A percentile compares a stretch with the other conserved stretches of the same genome.
phyloP scores from a whole-genome alignment of 2,797 vertebrate species.

The Huso huso region DNA sequence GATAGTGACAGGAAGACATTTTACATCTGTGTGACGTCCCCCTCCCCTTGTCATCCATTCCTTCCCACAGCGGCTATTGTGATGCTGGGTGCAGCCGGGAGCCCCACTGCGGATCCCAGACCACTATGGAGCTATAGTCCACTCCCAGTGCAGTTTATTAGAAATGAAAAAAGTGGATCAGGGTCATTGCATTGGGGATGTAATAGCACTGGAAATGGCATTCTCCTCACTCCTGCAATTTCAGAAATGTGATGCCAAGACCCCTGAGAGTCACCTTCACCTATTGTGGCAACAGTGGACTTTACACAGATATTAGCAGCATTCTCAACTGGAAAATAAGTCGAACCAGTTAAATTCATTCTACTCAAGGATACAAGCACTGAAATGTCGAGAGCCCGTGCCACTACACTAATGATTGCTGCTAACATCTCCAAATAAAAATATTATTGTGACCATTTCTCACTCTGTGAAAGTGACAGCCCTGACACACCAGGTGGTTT shows the following conservation, averaged over 20 bases:
- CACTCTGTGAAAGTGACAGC: no score
- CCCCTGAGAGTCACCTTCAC: conserved; percentile 16
- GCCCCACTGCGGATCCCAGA: conserved; percentile 43
- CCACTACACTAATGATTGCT: no score
- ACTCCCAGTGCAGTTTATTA: no score
- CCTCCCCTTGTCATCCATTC: conserved; percentile 64
- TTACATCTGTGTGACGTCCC: conserved; percentile 78
- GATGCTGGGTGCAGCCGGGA: conserved; percentile 51
- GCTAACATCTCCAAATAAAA: no score
- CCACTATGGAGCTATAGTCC: conserved; percentile 31
- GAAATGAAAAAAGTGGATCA: conserved; percentile 18
- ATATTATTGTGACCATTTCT: no score
- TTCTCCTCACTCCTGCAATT: conserved; percentile 35
- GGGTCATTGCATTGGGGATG: conserved; percentile 39
- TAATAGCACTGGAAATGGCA: conserved; percentile 24
- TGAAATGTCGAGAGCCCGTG: no score
- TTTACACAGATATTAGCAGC: no score
- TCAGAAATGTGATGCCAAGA: conserved; percentile 41
- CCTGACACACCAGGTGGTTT: no score
- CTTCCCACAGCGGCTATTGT: conserved; percentile 63
- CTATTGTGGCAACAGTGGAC: no score
- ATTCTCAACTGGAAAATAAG: no score
- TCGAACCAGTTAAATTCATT: no score
- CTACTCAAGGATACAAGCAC: no score
- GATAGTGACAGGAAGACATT: conserved; percentile 68